A percentile compares a stretch with the other conserved stretches of the same genome.
phyloP scores from a whole-genome alignment of 2,797 vertebrate species.

The Myiothlypis coronata region DNA sequence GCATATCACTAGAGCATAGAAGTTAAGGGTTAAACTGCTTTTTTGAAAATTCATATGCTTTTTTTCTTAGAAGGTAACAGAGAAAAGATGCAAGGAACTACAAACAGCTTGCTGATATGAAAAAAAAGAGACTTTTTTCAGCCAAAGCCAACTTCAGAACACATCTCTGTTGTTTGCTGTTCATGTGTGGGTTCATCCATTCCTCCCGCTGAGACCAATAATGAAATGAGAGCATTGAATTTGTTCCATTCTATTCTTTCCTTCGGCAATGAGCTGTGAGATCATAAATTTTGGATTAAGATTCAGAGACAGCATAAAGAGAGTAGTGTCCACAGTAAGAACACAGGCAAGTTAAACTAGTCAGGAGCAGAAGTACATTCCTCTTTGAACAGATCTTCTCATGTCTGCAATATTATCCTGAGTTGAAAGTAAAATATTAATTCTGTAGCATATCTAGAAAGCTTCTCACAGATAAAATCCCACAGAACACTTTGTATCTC shows the following conservation, averaged over 20 bases:
- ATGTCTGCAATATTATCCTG: neutral
- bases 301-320: constrained; percentile 40
- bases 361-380: neutral
- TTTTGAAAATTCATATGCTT: neutral
- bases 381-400: neutral
- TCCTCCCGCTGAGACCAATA: constrained; percentile 44
- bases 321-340: constrained; percentile 18
- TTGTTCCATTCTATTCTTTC: constrained; percentile 54
- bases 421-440: constrained; percentile 25
- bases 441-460: neutral
- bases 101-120: constrained; percentile 3
- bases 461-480: neutral
- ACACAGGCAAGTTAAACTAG: neutral
- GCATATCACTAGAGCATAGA: neutral
- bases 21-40: constrained; percentile 44
- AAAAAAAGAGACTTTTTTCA: neutral
- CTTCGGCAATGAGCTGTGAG: constrained; percentile 33
- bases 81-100: constrained; percentile 32
- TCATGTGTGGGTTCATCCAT: constrained; percentile 55
- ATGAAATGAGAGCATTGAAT: constrained; percentile 56
- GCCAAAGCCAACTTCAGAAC: constrained; percentile 54
- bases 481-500: neutral
- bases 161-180: constrained; percentile 47
- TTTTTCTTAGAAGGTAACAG: constrained; percentile 24
- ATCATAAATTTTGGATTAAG: constrained; percentile 64